Percentiles rank a stretch among this genome's conserved stretches.
Conservation (phyloP, 1,140 invertebrate genomes). For the Phymorhynchus buccinoides region DNA sequence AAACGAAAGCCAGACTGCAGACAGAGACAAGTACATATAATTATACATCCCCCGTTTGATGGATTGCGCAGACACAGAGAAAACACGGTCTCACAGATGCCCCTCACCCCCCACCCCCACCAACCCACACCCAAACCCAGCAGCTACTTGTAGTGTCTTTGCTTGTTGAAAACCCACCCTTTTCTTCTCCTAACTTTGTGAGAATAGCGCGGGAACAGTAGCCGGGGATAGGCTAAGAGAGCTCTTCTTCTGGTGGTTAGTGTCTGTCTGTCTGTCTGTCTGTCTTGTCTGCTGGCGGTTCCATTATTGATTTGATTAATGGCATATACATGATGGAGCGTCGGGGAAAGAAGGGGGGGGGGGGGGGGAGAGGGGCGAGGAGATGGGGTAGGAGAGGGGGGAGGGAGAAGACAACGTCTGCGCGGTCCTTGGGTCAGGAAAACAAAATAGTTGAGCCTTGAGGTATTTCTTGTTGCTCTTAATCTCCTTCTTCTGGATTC, state of each 20-base stretch:
- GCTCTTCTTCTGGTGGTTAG: too few species aligned
- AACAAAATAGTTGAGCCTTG: neutral
- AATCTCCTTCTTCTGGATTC: neutral
- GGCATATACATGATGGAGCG: conserved; percentile 25
- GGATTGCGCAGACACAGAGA: conserved; percentile 17
- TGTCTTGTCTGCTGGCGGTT: neutral
- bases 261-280: too few species aligned
- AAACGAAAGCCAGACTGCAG: neutral
- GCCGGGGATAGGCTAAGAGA: neutral
- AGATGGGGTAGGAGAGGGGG: neutral
- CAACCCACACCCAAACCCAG: too few species aligned
- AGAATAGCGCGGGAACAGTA: neutral
- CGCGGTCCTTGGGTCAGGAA: neutral
- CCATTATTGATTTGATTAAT: conserved; percentile 28
- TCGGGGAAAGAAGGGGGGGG: neutral
- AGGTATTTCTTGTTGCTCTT: neutral
- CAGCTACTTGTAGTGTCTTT: neutral
- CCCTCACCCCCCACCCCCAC: neutral
- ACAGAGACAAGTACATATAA: conserved; percentile 19
- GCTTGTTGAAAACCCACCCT: neutral
- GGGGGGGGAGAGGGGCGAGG: neutral
- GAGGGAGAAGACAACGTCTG: neutral
- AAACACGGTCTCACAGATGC: conserved; percentile 20
- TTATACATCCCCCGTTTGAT: conserved; percentile 10
- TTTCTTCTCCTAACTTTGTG: neutral